Evolutionary conservation across 2,888 invertebrate genomes (phyloP), one percentile per base, ranked within the genome.

Genomic region (Electrophaes corylata): DNA sequence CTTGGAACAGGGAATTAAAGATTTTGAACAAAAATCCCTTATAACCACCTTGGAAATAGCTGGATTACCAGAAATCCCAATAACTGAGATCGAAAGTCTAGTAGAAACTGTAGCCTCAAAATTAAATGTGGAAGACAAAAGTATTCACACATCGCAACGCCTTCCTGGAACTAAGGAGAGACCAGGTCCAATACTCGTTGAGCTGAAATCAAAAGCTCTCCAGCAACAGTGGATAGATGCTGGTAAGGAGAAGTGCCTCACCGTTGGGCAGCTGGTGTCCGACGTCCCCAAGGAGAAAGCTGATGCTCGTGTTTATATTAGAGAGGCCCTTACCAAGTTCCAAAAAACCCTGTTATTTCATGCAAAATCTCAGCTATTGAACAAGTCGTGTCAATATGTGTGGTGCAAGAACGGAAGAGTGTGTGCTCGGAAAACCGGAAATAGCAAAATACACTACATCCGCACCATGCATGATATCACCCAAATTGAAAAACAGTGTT

Each of bases 161-260:
- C 18, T 68, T 8, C 55, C 59, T 1, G 66, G 62, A 4, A 45
- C 39, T 0, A 66, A 65, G 26, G 64, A 67, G 5, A 65, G 66
- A 33, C 66, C 68, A 0, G 64, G 66, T 4, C 43, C 52, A 3
- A 64, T 71, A 4, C 43, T 69, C 0, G 57, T 72, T 0, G 65
- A 67, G 10, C 19, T 70, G 52, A 67, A 67, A 20, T 49, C 65
- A 0, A 65, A 62, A 20, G 6, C 26, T 2, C 53, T 53, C 1
- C 66, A 51, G 1, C 41, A 52, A 1, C 35, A 66, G 43, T 71
- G 71, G 70, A 57, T 69, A 14, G 59, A 53, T 8, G 61, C 64
- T 16, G 55, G 65, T 6, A 72, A 56, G 37, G 48, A 63, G 19
- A 64, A 57, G 50, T n/a, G 51, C 26, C 47, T 71, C 16, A 67